Base-by-base conservation (phyloP, 2,113 vertebrate species). In the Tapirus terrestris region DNA sequence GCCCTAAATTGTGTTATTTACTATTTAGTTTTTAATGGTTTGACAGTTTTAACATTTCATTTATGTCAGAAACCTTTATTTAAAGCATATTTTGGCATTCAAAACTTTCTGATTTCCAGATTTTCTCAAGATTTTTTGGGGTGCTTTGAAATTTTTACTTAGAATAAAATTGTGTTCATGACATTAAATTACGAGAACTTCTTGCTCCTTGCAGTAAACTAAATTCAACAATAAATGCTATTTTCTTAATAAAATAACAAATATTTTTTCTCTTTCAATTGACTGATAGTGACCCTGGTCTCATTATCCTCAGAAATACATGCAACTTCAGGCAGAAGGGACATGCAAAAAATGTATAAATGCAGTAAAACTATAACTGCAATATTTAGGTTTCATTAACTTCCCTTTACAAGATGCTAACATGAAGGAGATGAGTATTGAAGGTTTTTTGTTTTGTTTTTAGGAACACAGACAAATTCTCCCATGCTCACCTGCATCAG, bases 161-260 rank as follows among this genome's bases (percentile, higher is more conserved):
- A 0, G 0, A 93, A 39, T 61, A 58, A 81, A 43, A 76, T 94
- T 91, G 82, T 20, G 0, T 81, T 91, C 21, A 17, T 87, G 29
- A 21, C 20, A n/a, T 89, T 94, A 92, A 80, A 39, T 75, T 29
- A 60, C 21, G 8, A 13, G 36, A 0, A 4, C 79, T 61, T 1
- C 6, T 65, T 95, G 21, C 68, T 33, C 79, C 4, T 96, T 25
- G 0, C 5, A 58, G 53, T 86, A n/a, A 18, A 70, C 3, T 20
- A 68, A 98, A 96, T 94, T n/a, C 20, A 70, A 48, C 60, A 53
- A 12, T 4, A 92, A 95, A 92, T 6, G 3, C 36, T 31, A 95
- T 27, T 76, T 91, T 89, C 11, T 23, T 91, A 48, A 9, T 51
- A 20, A 63, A 92, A 53, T 56, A 45, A 87, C 39, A 14, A 43